Conservation (phyloP, 2,113 vertebrate genomes). For the Oreamnos americanus region DNA sequence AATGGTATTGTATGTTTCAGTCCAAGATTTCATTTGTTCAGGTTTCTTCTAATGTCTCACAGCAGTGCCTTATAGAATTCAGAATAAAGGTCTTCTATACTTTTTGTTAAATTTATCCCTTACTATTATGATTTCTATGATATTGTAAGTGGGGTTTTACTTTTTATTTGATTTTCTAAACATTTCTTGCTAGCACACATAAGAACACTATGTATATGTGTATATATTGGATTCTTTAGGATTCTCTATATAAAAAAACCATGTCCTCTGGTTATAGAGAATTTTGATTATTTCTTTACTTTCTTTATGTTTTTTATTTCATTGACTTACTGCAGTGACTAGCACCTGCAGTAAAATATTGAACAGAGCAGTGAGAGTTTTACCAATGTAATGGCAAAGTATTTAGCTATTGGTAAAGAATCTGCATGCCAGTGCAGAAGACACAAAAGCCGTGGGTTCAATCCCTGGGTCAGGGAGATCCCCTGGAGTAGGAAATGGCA, state of each 20-base stretch:
- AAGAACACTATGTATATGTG: not conserved
- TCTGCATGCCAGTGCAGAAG: not conserved
- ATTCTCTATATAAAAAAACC: not conserved
- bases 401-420: not conserved
- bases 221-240: not conserved
- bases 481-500: not conserved
- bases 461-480: not conserved
- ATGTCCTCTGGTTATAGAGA: not conserved
- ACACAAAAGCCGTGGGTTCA: fast-evolving
- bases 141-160: not conserved
- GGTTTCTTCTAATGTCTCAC: not conserved
- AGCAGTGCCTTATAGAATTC: not conserved
- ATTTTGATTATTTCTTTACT: not conserved
- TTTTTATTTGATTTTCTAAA: not conserved
- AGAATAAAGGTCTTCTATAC: not conserved
- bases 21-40: not conserved
- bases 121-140: not conserved
- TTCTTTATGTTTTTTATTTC: not conserved
- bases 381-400: not conserved
- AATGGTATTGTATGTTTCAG: not conserved
- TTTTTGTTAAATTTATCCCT: not conserved
- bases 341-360: not conserved
- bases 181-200: not conserved
- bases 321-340: not conserved
- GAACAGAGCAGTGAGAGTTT: not conserved